Base-by-base conservation (phyloP, 2,888 invertebrate genomes). In the Bellardia pandia region DNA sequence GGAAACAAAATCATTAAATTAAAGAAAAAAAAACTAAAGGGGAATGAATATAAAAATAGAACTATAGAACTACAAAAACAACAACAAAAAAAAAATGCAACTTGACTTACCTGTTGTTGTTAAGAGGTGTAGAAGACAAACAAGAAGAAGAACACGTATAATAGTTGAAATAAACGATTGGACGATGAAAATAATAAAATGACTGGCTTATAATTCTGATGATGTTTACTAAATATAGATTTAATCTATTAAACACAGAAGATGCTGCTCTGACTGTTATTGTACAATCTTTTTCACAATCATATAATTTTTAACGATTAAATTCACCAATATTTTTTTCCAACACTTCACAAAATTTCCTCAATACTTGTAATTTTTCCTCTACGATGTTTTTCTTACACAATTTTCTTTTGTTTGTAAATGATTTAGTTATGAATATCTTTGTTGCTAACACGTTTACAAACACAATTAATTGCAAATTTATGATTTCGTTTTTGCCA, bases 21-120 rank as follows among this genome's bases (percentile, higher is more conserved):
- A 33, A 45, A 48, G 60, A 51, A 11, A 51, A 45, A 45, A 45
- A 45, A 2, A 48, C 14, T 51, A n/a, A 11, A 56, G 40, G 13
- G 40, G 30, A 42, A 76, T 16, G 33, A 51, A 40, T 9, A 48
- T 51, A 56, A 33, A 72, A 56, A 23, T 72, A 51, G 8, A 75
- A 56, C 48, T 33, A 40, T 9, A 16, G 7, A 58, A 69, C 3
- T 51, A 48, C 13, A 8, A 53, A 42, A 78, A 40, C 8, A 81
- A 66, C 23, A 60, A 58, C 14, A 56, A 75, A 60, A 60, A 60
- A 60, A 2, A 56, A 53, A 53, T 82, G 66, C 74, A 82, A 82
- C 76, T 62, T 66, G 64, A 85, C 87, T 85, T 87, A 87, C 87
- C 87, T 87, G 87, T 87, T 85, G 78, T 85, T 86, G 62, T 77